A percentile compares a stretch with the other conserved stretches of the same genome.
Evolutionary conservation across 2,113 vertebrate genomes (phyloP).

Genomic region (Neoarius graeffei): DNA sequence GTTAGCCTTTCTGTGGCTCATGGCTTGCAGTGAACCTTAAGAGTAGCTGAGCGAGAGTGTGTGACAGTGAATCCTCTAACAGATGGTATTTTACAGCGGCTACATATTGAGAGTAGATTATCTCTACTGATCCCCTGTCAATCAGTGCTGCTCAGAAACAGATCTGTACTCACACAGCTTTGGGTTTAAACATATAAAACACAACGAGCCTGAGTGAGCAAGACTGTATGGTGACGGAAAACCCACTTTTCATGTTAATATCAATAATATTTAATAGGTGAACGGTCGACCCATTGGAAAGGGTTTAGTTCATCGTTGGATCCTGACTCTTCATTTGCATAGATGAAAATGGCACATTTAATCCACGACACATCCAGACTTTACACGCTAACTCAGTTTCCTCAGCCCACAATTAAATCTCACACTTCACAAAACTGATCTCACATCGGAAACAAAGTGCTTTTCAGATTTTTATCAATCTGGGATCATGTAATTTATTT

Average conservation of each 20-base stretch:
- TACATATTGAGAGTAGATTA: constrained; percentile 76
- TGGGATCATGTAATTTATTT: background rate
- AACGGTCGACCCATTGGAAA: background rate
- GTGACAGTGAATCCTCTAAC: constrained; percentile 60
- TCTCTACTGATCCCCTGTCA: constrained; percentile 72
- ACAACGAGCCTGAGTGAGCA: background rate
- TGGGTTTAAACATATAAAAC: constrained; percentile 29
- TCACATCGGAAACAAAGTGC: background rate
- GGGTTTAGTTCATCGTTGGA: background rate
- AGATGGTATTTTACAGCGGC: constrained; percentile 75
- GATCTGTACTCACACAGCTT: background rate
- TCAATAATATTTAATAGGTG: background rate
- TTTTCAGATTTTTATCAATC: background rate
- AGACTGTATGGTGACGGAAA: constrained; percentile 39
- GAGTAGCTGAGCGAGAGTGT: background rate
- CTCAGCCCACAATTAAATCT: background rate
- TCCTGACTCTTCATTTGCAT: background rate
- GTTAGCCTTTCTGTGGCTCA: background rate
- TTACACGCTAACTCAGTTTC: background rate
- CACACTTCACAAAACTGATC: background rate
- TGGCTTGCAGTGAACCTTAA: constrained; percentile 4
- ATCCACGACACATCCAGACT: background rate
- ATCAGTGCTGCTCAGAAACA: constrained; percentile 51
- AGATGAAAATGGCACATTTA: background rate
- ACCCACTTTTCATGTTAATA: background rate